Conservation (phyloP, 2,888 invertebrate genomes). For the Reticulitermes lucifugus region DNA sequence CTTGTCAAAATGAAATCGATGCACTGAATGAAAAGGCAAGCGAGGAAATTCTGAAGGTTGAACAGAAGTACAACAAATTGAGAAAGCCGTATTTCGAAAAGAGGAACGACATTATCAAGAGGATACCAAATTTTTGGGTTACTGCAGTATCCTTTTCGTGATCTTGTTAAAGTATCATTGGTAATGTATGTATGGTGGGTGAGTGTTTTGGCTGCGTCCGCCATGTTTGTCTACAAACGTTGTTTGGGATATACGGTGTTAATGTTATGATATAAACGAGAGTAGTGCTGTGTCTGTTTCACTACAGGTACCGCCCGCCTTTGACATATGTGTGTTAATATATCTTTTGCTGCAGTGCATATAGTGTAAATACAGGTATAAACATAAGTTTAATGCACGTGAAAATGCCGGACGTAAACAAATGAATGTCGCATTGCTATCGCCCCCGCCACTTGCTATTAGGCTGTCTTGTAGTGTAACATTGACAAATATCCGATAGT, state of each 20-base stretch:
- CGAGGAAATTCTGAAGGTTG: conserved; percentile 85
- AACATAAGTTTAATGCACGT: conserved; percentile 32
- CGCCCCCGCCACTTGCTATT: conserved; percentile 36
- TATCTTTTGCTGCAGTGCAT: neutral
- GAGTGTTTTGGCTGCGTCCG: conserved; percentile 47
- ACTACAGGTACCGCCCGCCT: neutral
- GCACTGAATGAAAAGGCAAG: conserved; percentile 84
- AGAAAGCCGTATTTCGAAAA: conserved; percentile 83
- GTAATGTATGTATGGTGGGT: neutral
- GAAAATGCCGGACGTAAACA: conserved; percentile 48
- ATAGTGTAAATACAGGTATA: conserved; percentile 32
- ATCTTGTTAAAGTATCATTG: neutral
- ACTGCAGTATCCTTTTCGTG: conserved; percentile 66
- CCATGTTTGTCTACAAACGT: conserved; percentile 43
- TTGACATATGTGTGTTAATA: neutral
- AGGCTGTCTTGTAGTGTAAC: neutral
- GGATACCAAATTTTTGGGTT: conserved; percentile 87
- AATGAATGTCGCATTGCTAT: conserved; percentile 29
- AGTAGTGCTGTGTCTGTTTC: neutral
- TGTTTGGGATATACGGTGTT: neutral
- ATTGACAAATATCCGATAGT: neutral
- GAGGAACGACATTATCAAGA: conserved; percentile 79
- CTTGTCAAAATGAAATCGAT: conserved; percentile 86
- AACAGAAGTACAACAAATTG: conserved; percentile 85
- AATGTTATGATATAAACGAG: neutral